Base-by-base conservation (phyloP, 2,888 invertebrate species). In the Crocallis elinguaria region DNA sequence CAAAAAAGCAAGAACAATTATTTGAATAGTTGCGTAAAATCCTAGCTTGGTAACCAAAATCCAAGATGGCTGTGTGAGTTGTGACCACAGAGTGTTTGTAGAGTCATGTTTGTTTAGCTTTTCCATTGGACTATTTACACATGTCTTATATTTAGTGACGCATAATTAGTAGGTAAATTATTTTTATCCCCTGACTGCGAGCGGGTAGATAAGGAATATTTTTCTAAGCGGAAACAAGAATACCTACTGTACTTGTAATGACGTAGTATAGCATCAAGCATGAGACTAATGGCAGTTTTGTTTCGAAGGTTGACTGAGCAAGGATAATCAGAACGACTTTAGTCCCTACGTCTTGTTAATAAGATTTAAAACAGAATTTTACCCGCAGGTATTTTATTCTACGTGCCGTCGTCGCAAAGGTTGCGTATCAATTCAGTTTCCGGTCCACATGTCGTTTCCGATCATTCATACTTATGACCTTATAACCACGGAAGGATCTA, bases 401-500 rank as follows among this genome's bases (percentile, higher is more conserved):
- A 51, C 39, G n/a, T 32, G 16, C n/a, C 9, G 11, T 19, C 14
- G 9, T 19, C 14, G 9, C 19, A 19, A 57, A 56, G 52, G 57
- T 49, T 45, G 29, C 21, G 13, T 11, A 32, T 29, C 25, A 14
- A n/a, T 32, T 21, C 32, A 7, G 39, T 48, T 56, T 60, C 51
- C 60, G 46, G 51, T 48, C 36, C 32, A 46, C 41, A 45, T 46
- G 39, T 37, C 29, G 19, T 37, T 46, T 54, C 50, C 50, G 51
- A 46, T 39, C 21, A 14, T 37, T n/a, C n/a, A n/a, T n/a, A n/a
- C n/a, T n/a, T n/a, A 25, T 11, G 45, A 32, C 55, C 54, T 54
- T 37, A n/a, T 37, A 12, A 41, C 19, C 39, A 39, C 51, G 51
- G 49, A 60, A 60, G 44, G 37, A 56, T 57, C 46, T 57, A 25